A percentile compares a stretch with the other conserved stretches of the same genome.
Evolutionary conservation across 2,797 vertebrate species (phyloP).

Genomic region (Eleutherodactylus coqui): DNA sequence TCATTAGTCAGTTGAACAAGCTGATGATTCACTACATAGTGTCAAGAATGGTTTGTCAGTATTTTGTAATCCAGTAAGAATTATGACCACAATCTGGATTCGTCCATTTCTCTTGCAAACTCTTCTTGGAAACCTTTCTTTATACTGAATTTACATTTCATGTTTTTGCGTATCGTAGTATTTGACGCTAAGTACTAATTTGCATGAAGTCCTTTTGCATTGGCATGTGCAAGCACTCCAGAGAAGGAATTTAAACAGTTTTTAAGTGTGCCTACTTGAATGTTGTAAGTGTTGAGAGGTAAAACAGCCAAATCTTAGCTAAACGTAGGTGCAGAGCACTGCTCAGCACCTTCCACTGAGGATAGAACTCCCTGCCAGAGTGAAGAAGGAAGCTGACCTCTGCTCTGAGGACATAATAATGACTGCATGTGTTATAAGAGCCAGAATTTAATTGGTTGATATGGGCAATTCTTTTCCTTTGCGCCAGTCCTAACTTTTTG

Average conservation of each 20-base stretch:
- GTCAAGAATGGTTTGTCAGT: neutral
- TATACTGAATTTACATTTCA: no score
- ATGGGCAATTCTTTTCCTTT: no score
- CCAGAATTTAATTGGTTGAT: no score
- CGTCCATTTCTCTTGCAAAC: neutral
- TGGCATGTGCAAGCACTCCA: neutral
- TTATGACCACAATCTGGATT: no score
- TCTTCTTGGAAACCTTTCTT: no score
- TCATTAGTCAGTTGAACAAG: neutral
- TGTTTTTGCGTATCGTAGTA: neutral
- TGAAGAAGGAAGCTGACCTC: neutral
- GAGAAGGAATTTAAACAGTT: constrained; percentile 6
- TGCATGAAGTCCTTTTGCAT: neutral
- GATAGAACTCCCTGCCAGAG: neutral
- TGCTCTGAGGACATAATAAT: neutral
- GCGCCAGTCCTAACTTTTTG: no score
- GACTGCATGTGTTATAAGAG: no score
- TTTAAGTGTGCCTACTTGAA: neutral
- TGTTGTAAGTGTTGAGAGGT: neutral
- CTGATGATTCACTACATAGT: neutral
- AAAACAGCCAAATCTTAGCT: neutral
- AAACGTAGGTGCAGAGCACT: neutral
- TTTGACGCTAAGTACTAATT: neutral
- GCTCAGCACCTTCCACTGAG: neutral
- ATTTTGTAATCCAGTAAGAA: neutral